A percentile compares a stretch with the other conserved stretches of the same genome.
These are phyloP conservation scores for Tinea semifulvella DNA, from an alignment of 2,888 invertebrate genomes.

Conservation along the genomic window DNA sequence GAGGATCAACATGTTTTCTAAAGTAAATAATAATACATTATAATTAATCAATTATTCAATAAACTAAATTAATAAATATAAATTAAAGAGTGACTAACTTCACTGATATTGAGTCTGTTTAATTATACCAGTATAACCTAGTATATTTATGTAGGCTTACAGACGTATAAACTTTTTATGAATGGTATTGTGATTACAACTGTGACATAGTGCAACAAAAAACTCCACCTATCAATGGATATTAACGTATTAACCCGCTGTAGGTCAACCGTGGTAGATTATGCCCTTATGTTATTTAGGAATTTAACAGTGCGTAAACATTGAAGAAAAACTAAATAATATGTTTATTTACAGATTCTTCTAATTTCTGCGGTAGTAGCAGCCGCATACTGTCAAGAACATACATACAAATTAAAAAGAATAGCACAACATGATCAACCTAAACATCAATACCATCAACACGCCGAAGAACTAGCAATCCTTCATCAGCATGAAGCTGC, in stretches of 20 bases:
- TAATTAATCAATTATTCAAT: neutral
- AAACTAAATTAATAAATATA: neutral
- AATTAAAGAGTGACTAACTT: too few relatives aligned
- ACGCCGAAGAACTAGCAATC: conserved; percentile 29
- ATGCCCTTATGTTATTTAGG: too few relatives aligned
- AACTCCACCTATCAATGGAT: neutral
- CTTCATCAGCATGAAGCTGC: conserved; percentile 23
- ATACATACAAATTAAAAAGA: conserved; percentile 32
- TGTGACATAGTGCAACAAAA: too few relatives aligned
- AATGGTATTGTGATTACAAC: too few relatives aligned
- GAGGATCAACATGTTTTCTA: conserved; percentile 56
- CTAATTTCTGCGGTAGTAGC: conserved; percentile 21
- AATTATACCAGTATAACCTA: too few relatives aligned
- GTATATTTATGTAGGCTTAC: too few relatives aligned
- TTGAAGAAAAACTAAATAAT: neutral
- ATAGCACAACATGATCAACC: conserved; percentile 32
- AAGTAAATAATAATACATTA: conserved; percentile 34
- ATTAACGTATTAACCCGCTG: too few relatives aligned
- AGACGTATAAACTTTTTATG: too few relatives aligned
- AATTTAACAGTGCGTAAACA: too few relatives aligned
- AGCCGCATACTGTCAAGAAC: conserved; percentile 35
- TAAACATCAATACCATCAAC: conserved; percentile 32
- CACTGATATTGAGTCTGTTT: too few relatives aligned
- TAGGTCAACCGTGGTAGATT: too few relatives aligned
- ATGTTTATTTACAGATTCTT: conserved; percentile 6